Evolutionary conservation across 2,888 invertebrate genomes (phyloP), one percentile per base, ranked within the genome.

Genomic region (Graphium colonna): DNA sequence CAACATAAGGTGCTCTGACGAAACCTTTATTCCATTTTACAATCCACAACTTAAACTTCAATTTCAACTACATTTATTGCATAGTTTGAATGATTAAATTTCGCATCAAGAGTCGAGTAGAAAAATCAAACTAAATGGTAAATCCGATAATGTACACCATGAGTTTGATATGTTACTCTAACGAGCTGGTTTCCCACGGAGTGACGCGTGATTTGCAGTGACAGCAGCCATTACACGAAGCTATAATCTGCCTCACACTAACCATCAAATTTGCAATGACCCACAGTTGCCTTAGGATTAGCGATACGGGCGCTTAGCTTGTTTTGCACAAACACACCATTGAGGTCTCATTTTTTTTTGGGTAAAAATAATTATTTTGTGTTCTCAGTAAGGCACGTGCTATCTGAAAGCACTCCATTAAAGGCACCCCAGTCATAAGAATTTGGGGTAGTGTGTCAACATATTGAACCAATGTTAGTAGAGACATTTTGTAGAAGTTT

Each of bases 331-430:
- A 41, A 12, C 36, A 4, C n/a, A n/a, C n/a, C 12, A 3, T 12
- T n/a, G 12, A 2, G 36, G 36, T 10, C 4, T 13, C 21, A 21
- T 50, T 36, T 43, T 36, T 17, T 38, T n/a, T n/a, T n/a, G n/a
- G n/a, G 1, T 16, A 18, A 36, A 36, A 9, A 43, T 16, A 43
- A 7, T 15, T 36, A 50, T 68, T 65, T 56, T 45, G 59, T 60
- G 60, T 65, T 67, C 66, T 68, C 67, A 62, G 62, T 60, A 69
- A 74, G 55, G 67, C 82, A 82, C 80, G 79, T 76, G 80, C 64
- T 71, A 57, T 63, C 64, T 63, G 63, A 69, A 71, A 65, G 68
- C 74, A 75, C 75, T 71, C 75, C 77, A 79, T 80, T 80, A 77
- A 67, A 60, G 63, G 61, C 70, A 67, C 77, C 79, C 73, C 66